Evolutionary conservation across 2,113 vertebrate genomes (phyloP), one percentile per base, ranked within the genome.

Genomic region (Takifugu bimaculatus): DNA sequence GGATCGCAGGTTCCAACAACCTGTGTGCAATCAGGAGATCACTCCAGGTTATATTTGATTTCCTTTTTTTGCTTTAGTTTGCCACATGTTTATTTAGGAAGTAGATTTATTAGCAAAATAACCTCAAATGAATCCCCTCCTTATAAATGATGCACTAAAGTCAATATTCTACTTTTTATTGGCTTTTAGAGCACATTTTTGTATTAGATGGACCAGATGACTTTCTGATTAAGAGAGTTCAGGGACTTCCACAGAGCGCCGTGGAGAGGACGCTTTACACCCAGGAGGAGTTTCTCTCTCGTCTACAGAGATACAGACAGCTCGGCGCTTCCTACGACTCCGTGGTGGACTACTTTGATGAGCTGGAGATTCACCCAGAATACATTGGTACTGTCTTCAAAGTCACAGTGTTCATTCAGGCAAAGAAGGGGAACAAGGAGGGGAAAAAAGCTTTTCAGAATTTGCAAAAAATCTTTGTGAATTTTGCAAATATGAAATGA

Each of bases 341-440:
- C 0, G 78, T 97, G 68, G 85, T 94, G 72, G 94, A 97, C 89
- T 99, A 94, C 72, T 99, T 96, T 51, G 94, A 98, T 42, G 93
- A 97, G 65, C 84, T 93, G 43, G 95, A 98, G 88, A 92, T 98
- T 86, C 90, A 94, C 74, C 94, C 93, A 3, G 85, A 91, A 29
- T 75, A 91, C 51, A 92, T 98, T 0, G 94, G 96, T 98, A 93
- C 26, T 13, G 26, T 49, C 26, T 32, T 28, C 26, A 32, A 43
- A 48, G 27, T 11, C 20, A 35, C 7, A 13, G 5, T 7, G 6
- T 26, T 43, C 42, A 13, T 43, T 43, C 42, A 43, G 2, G 6
- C 6, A 13, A 43, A 6, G 42, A 9, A 43, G 13, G 13, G 13
- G 42, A 43, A 43, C 6, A 43, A 6, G 6, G 6, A 13, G 13